A percentile compares a stretch with the other conserved stretches of the same genome.
Evolutionary conservation across 2,113 vertebrate genomes (phyloP).

Genomic region (Eptatretus burgeri): DNA sequence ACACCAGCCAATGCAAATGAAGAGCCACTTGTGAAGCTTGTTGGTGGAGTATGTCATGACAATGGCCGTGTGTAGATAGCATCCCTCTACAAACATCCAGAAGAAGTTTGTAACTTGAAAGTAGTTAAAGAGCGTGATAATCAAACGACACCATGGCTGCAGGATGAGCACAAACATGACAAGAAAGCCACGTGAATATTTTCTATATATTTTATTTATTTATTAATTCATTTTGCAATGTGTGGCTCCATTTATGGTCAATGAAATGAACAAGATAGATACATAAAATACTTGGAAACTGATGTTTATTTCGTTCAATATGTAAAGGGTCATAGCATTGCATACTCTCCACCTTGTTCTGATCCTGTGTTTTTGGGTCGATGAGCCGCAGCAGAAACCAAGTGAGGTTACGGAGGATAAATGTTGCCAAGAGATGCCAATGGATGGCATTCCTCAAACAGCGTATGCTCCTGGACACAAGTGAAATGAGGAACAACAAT

Average conservation of each 20-base stretch:
- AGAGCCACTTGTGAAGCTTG: slow-evolving; percentile 67
- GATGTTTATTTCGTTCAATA: no score
- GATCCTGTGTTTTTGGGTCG: slow-evolving; percentile 68
- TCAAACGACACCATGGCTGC: slow-evolving; percentile 74
- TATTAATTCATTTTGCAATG: no score
- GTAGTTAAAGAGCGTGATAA: slow-evolving; percentile 84
- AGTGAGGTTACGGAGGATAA: slow-evolving; percentile 65
- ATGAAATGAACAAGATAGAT: no score
- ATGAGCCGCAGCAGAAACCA: slow-evolving; percentile 91
- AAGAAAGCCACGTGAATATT: background rate
- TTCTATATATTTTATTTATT: no score
- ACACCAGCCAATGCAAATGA: slow-evolving; percentile 97
- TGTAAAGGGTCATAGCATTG: no score
- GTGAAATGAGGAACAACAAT: no score
- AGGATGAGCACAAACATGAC: slow-evolving; percentile 10
- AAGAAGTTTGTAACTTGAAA: slow-evolving; percentile 98
- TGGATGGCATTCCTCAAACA: slow-evolving; percentile 90
- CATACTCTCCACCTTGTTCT: slow-evolving; percentile 36
- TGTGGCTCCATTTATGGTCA: no score
- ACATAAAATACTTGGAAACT: no score
- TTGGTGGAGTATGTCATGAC: slow-evolving; percentile 97
- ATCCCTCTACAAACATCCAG: slow-evolving; percentile 98
- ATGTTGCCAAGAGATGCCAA: slow-evolving; percentile 87
- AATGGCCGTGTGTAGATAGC: slow-evolving; percentile 81
- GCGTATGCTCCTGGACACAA: slow-evolving; percentile 41